A percentile compares a stretch with the other conserved stretches of the same genome.
Conservation (phyloP, 1,140 invertebrate genomes). For the Limonius californicus region DNA sequence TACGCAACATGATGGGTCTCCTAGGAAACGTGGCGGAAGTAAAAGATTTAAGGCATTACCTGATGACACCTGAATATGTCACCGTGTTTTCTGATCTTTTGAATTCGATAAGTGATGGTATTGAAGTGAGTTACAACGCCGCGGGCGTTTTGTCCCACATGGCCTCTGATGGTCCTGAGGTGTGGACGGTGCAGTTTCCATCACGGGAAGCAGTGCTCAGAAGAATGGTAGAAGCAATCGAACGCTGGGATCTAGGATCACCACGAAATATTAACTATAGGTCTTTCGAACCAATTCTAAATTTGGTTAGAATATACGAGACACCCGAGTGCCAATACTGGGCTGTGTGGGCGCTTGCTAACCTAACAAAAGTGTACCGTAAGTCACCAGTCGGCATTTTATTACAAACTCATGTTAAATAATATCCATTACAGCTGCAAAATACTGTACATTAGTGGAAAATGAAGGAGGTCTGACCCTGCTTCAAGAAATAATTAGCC, state of each 20-base stretch:
- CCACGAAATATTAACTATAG: slow-evolving; percentile 96
- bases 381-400: slow-evolving; percentile 52
- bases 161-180: slow-evolving; percentile 80
- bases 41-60: slow-evolving; percentile 68
- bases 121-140: slow-evolving; percentile 96
- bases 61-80: slow-evolving; percentile 85
- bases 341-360: slow-evolving; percentile 97
- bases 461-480: slow-evolving; percentile 79
- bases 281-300: slow-evolving; percentile 88
- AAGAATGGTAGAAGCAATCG: slow-evolving; percentile 76
- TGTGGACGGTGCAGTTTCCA: slow-evolving; percentile 73
- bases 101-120: slow-evolving; percentile 83
- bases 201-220: slow-evolving; percentile 69
- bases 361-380: slow-evolving; percentile 91
- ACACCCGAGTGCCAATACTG: slow-evolving; percentile 91
- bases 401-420: too few relatives aligned
- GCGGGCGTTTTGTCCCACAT: slow-evolving; percentile 94
- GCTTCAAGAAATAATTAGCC: slow-evolving; percentile 62
- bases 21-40: slow-evolving; percentile 97
- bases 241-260: slow-evolving; percentile 81
- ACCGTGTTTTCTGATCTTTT: slow-evolving; percentile 82
- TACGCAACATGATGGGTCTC: slow-evolving; percentile 95
- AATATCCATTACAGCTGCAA: slow-evolving; percentile 59
- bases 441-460: slow-evolving; percentile 85
- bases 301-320: slow-evolving; percentile 73